A percentile compares a stretch with the other conserved stretches of the same genome.
Evolutionary conservation across 1,140 invertebrate genomes (phyloP).

Genomic region (Papilio dardanus): DNA sequence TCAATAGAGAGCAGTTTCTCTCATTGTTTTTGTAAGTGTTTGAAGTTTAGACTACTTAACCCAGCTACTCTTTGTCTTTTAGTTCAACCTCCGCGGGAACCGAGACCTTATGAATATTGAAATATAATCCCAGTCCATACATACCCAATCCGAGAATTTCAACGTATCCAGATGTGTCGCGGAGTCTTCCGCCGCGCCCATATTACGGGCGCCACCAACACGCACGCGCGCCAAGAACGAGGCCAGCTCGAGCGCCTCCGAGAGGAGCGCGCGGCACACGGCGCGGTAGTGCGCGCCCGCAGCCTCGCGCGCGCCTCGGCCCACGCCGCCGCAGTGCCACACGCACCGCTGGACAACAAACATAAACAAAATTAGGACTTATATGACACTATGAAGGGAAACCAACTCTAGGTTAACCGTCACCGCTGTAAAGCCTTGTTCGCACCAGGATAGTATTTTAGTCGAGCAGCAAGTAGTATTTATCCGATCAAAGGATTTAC

Average conservation of each 20-base stretch:
- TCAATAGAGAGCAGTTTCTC: background rate
- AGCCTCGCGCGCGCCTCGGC: constrained; percentile 80
- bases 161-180: constrained; percentile 88
- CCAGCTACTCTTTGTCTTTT: no score
- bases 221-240: constrained; percentile 94
- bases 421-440: no score
- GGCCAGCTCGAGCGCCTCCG: constrained; percentile 94
- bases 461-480: no score
- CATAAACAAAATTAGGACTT: background rate
- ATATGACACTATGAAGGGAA: background rate
- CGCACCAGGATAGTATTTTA: no score
- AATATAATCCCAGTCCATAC: constrained; percentile 43
- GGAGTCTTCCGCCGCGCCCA: constrained; percentile 84
- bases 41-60: no score
- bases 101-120: background rate
- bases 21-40: background rate
- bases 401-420: background rate
- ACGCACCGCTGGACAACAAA: constrained; percentile 84
- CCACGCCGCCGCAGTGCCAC: constrained; percentile 82
- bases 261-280: constrained; percentile 94
- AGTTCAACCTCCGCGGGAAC: background rate
- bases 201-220: constrained; percentile 83
- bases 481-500: no score
- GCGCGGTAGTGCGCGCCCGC: constrained; percentile 94
- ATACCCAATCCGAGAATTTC: constrained; percentile 94